A percentile compares a stretch with the other conserved stretches of the same genome.
phyloP scores from a whole-genome alignment of 2,888 invertebrate species.

The Drosophila fulvimacula region DNA sequence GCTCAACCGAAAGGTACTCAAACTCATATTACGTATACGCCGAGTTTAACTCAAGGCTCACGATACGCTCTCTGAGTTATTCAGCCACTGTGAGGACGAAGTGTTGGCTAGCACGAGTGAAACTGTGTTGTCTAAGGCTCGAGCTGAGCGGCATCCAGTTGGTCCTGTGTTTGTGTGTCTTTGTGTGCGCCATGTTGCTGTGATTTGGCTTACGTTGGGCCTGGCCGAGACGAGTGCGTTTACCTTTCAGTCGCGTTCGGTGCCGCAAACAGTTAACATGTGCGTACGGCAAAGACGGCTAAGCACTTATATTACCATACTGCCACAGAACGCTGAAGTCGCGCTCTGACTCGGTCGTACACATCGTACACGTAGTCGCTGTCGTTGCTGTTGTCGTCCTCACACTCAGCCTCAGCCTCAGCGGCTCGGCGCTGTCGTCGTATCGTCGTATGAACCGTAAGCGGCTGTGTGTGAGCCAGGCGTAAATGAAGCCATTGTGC shows the following conservation, averaged over 20 bases:
- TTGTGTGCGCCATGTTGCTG: constrained; percentile 55
- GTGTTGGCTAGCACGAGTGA: constrained; percentile 29
- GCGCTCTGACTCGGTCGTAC: constrained; percentile 36
- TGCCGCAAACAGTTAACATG: constrained; percentile 84
- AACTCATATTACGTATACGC: constrained; percentile 40
- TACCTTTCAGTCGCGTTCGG: constrained; percentile 85
- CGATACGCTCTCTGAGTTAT: constrained; percentile 21
- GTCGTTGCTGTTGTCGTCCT: constrained; percentile 23
- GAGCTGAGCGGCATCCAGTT: constrained; percentile 30
- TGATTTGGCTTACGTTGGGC: constrained; percentile 64
- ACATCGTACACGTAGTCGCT: constrained; percentile 28
- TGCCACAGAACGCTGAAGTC: constrained; percentile 49
- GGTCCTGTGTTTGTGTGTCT: constrained; percentile 31
- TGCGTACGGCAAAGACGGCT: constrained; percentile 61
- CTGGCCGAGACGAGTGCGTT: constrained; percentile 80
- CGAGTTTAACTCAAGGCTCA: constrained; percentile 21
- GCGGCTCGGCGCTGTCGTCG: constrained; percentile 14
- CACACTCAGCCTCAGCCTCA: not conserved
- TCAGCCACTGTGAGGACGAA: constrained; percentile 40
- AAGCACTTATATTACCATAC: constrained; percentile 32
- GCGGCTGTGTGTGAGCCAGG: constrained; percentile 44
- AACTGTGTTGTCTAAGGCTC: constrained; percentile 67
- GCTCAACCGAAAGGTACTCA: constrained; percentile 15
- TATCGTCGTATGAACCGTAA: constrained; percentile 9
- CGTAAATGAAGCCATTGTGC: constrained; percentile 69